Conservation (phyloP, 2,113 vertebrate genomes). For the Aspiorhynchus laticeps region DNA sequence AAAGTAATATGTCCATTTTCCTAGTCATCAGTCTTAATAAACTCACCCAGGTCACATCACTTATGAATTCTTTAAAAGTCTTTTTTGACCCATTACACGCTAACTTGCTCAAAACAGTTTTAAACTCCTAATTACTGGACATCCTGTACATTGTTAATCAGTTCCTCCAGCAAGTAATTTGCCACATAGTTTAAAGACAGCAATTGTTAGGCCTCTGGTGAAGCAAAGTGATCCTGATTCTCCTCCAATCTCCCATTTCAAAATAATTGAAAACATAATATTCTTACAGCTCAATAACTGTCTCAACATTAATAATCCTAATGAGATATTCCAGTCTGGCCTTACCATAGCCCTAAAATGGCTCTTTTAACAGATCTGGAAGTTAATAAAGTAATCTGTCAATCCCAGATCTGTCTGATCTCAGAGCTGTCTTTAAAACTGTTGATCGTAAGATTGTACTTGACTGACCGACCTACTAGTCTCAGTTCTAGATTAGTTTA, state of each 20-base stretch:
- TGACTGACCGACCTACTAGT: neutral
- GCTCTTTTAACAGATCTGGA: neutral
- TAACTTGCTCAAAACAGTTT: neutral
- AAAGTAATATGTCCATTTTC: neutral
- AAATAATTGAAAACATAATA: conserved; percentile 11
- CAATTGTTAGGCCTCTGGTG: neutral
- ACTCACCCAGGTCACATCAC: conserved; percentile 8
- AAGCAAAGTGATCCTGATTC: neutral
- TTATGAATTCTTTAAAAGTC: neutral
- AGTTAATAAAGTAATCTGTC: neutral
- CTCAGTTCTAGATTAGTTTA: neutral
- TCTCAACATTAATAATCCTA: conserved; percentile 19
- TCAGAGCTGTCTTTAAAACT: neutral
- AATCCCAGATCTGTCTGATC: neutral
- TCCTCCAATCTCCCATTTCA: neutral
- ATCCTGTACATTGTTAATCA: conserved; percentile 25
- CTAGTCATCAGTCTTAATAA: conserved; percentile 15
- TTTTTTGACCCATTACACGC: conserved; percentile 2
- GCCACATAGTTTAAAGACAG: neutral
- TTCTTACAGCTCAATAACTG: conserved; percentile 1
- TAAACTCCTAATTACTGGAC: conserved; percentile 18
- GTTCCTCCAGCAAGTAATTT: neutral
- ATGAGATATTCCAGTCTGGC: neutral
- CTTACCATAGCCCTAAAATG: neutral
- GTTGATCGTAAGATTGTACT: neutral